Evolutionary conservation across 2,888 invertebrate species (phyloP).

Genomic region (Cantharis rustica): DNA sequence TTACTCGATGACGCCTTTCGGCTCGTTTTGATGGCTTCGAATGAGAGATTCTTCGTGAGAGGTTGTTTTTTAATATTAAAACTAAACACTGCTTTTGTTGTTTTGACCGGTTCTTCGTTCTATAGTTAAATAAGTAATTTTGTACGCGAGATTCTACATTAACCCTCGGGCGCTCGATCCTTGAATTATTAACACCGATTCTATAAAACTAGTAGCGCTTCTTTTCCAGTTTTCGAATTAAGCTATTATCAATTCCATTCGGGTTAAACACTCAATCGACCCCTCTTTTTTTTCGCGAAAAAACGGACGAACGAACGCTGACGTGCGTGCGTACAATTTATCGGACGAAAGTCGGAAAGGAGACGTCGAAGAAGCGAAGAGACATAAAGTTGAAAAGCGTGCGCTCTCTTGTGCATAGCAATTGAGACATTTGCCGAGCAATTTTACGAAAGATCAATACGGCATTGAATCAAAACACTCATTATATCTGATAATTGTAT

Average conservation of each 20-base stretch:
- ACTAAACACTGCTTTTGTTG: conserved; percentile 10
- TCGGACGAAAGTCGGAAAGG: no score
- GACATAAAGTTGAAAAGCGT: conserved; percentile 15
- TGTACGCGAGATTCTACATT: conserved; percentile 19
- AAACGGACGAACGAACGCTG: no score
- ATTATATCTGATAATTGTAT: conserved; percentile 43
- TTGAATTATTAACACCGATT: conserved; percentile 34
- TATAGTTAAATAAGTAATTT: conserved; percentile 35
- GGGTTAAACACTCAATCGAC: not conserved
- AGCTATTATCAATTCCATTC: conserved; percentile 12
- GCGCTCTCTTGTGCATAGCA: conserved; percentile 29
- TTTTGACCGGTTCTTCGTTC: conserved; percentile 6
- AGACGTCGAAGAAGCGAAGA: not conserved
- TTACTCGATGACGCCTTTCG: conserved; percentile 47
- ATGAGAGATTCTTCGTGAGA: conserved; percentile 42
- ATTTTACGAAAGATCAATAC: conserved; percentile 43
- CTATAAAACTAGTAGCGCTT: conserved; percentile 33
- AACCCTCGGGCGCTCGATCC: conserved; percentile 6
- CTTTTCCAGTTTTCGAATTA: conserved; percentile 1
- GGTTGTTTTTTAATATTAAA: conserved; percentile 30
- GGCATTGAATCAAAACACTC: conserved; percentile 51
- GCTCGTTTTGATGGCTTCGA: conserved; percentile 42
- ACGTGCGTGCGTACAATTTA: no score
- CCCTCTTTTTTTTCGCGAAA: no score
- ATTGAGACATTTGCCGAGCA: conserved; percentile 50